phyloP scores from a whole-genome alignment of 64 coral and sea anemone species.

The Catalaphyllia jardinei region DNA sequence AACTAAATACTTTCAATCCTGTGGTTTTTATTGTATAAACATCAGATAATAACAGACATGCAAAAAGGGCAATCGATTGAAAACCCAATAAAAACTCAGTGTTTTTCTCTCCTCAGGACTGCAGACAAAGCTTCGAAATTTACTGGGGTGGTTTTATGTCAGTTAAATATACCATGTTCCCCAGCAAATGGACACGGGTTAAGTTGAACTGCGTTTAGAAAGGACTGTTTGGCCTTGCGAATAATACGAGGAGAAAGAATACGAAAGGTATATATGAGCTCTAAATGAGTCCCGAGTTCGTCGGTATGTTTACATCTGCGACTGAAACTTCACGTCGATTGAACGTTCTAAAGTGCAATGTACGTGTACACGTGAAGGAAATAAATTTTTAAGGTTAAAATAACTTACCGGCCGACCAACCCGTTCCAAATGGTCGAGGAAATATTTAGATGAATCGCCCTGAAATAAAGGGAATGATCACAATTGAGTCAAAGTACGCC shows the following conservation, averaged over 20 bases:
- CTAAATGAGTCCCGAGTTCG: not conserved
- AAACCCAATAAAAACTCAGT: not conserved
- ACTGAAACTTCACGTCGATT: not conserved
- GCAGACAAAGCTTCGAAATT: not conserved
- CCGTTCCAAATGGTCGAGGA: constrained; percentile 94
- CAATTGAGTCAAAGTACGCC: constrained; percentile 10
- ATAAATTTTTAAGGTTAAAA: not conserved
- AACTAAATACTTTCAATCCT: not conserved
- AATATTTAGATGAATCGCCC: constrained; percentile 99
- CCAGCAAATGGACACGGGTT: not conserved
- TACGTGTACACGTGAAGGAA: too few relatives aligned
- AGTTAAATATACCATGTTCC: not conserved
- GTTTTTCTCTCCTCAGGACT: not conserved
- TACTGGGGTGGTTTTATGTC: not conserved
- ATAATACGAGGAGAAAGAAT: constrained; percentile 15
- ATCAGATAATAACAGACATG: not conserved
- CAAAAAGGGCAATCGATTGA: not conserved
- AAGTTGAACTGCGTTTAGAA: not conserved
- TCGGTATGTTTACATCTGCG: constrained; percentile 12
- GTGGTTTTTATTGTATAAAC: not conserved
- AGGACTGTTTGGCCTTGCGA: not conserved
- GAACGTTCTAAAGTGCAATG: not conserved
- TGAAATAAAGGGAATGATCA: constrained; percentile 60
- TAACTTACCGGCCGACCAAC: constrained; percentile 92
- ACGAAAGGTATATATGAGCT: not conserved